A percentile compares a stretch with the other conserved stretches of the same genome.
Evolutionary conservation across 2,113 vertebrate genomes (phyloP).

Genomic region (Chloropsis cyanopogon): DNA sequence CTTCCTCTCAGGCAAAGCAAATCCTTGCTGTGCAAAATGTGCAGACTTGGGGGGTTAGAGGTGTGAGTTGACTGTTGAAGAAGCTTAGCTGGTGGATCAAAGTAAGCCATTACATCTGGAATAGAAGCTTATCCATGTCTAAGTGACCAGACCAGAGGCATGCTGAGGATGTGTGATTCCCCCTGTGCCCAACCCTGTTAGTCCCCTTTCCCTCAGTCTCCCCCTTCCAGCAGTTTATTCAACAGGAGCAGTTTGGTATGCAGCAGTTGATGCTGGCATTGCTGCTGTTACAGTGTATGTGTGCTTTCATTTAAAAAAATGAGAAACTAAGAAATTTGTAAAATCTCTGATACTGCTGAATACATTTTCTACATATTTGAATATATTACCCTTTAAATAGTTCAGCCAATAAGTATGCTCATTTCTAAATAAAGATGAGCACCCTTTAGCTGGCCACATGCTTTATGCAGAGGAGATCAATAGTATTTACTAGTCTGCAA

Average conservation of each 20-base stretch:
- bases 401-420: neutral
- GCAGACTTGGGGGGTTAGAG: neutral
- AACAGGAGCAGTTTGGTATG: neutral
- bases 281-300: neutral
- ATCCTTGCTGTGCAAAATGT: neutral
- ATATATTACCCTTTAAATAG: neutral
- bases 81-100: neutral
- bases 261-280: neutral
- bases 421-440: neutral
- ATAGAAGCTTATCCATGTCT: neutral
- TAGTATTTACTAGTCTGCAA: neutral
- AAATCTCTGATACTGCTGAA: neutral
- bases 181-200: neutral
- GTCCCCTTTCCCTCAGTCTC: neutral
- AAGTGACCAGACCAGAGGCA: neutral
- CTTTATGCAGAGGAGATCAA: neutral
- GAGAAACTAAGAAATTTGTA: neutral
- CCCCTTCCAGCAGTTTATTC: neutral
- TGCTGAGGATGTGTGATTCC: neutral
- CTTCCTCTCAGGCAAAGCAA: neutral
- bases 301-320: neutral
- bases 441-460: neutral
- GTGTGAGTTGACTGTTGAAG: neutral
- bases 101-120: neutral
- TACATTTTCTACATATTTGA: neutral